Evolutionary conservation across 2,113 vertebrate genomes (phyloP), one percentile per base, ranked within the genome.

Genomic region (Sminthopsis crassicaudata): DNA sequence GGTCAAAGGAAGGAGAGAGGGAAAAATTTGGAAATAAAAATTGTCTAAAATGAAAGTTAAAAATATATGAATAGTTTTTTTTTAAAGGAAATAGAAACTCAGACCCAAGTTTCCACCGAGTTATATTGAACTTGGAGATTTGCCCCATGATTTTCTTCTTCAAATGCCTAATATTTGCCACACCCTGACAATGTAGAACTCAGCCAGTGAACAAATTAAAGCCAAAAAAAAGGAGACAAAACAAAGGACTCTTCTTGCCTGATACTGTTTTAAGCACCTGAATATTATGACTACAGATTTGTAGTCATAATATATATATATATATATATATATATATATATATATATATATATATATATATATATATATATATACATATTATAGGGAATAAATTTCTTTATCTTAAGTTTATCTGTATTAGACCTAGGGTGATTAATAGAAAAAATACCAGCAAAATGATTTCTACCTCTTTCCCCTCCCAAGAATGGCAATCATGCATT

Each of bases 101-200:
- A 94, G 57, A 95, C 95, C 94, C 53, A 92, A 90, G 55, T 94
- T 96, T 95, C 89, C 91, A 52, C 60, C 91, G 46, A 93, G 52
- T 26, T 4, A 67, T 53, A n/a, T 96, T 94, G 57, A 97, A 14
- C 2, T 50, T 96, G 93, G 92, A 96, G 57, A 96, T 89, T 55
- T 94, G 92, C 88, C 88, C 54, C 46, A 10, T 50, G 76, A 50
- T 19, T 93, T 95, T 95, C 67, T 67, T 36, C 2, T 42, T 8
- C 23, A 91, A 54, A 92, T 91, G 60, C 67, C 50, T 54, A 91
- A 67, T 90, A 88, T 94, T 95, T 95, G 89, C 3, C 60, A 53
- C 91, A 52, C 92, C 88, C 94, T 54, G 89, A 90, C 7, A 89
- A 36, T 90, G 89, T 93, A 92, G 92, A 95, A 76, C 51, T 67